Percentiles rank a stretch among this genome's conserved stretches.
phyloP scores from a whole-genome alignment of 2,888 invertebrate genomes.

The Epinotia demarniana region DNA sequence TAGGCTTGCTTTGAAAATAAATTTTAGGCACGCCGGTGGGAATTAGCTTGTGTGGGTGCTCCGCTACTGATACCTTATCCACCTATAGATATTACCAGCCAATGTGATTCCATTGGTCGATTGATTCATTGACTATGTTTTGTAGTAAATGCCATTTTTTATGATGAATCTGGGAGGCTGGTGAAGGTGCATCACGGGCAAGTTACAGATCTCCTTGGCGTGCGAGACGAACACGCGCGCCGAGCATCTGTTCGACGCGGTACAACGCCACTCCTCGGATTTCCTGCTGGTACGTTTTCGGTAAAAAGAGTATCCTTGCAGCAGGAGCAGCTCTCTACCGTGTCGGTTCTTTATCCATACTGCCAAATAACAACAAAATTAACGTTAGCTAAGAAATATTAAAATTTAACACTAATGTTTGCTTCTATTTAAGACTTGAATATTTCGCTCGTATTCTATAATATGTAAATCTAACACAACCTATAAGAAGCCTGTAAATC shows the following conservation, averaged over 20 bases:
- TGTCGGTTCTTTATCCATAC: neutral
- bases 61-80: no score
- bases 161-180: neutral
- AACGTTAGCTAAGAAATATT: neutral
- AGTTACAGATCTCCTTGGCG: neutral
- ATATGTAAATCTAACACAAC: neutral
- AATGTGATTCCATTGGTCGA: no score
- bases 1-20: no score
- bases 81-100: no score
- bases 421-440: no score
- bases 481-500: neutral
- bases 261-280: neutral
- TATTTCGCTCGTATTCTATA: neutral
- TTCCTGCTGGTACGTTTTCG: neutral
- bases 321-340: neutral
- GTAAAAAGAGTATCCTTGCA: neutral
- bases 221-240: neutral
- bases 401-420: no score
- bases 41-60: no score
- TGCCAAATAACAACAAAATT: neutral
- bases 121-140: neutral
- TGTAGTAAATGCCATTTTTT: conserved; percentile 9
- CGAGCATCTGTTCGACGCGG: neutral
- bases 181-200: neutral
- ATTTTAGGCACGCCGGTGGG: no score